These are phyloP conservation scores for Pycnonotus jocosus DNA, from an alignment of 2,113 vertebrate genomes.

Conservation along the genomic window DNA sequence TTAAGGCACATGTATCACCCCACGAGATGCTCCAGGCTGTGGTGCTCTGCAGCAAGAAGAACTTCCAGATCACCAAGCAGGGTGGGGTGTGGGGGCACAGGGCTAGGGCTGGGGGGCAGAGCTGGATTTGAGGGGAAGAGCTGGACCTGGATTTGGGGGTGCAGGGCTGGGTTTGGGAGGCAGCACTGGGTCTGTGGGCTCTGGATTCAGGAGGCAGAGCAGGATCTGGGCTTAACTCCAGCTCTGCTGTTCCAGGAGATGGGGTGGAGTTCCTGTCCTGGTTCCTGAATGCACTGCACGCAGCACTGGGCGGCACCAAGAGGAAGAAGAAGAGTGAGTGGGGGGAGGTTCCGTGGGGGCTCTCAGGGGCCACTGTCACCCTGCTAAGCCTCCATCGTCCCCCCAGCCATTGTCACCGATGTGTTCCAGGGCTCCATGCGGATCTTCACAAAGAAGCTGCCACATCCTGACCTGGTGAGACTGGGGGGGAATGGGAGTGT, in stretches of 20 bases:
- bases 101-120: neutral
- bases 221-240: neutral
- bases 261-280: slow-evolving; percentile 96
- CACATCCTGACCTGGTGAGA: slow-evolving; percentile 91
- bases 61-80: slow-evolving; percentile 97
- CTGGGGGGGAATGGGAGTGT: fast-evolving
- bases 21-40: slow-evolving; percentile 98
- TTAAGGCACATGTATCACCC: slow-evolving; percentile 96
- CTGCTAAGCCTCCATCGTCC: neutral
- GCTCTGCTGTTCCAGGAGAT: slow-evolving; percentile 68
- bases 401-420: slow-evolving; percentile 86
- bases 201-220: neutral
- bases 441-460: slow-evolving; percentile 96
- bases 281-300: slow-evolving; percentile 94
- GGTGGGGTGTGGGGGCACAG: slow-evolving; percentile 54
- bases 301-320: slow-evolving; percentile 91
- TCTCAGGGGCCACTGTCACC: fast-evolving
- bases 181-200: neutral
- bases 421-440: slow-evolving; percentile 97
- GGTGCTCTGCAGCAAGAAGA: slow-evolving; percentile 97
- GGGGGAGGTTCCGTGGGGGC: neutral
- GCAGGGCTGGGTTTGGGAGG: too few relatives aligned
- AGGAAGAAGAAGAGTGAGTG: slow-evolving; percentile 88
- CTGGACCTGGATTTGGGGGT: neutral
- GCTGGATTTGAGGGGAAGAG: neutral